Percentiles rank a stretch among this genome's conserved stretches.
These are phyloP conservation scores for Gymnothorax javanicus DNA, from an alignment of 2,797 vertebrate genomes.

Conservation along the genomic window DNA sequence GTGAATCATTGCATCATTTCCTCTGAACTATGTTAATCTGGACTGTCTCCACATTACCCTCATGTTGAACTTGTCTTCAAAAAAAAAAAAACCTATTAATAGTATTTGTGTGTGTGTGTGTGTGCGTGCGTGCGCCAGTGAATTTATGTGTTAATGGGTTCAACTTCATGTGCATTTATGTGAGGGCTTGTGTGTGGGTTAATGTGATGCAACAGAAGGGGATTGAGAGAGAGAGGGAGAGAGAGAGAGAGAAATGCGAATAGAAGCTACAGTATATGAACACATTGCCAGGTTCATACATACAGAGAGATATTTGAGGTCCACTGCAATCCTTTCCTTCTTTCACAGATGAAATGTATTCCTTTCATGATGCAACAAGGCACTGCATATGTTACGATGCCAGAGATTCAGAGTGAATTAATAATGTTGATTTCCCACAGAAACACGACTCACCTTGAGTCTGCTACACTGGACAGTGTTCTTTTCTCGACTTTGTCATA, in stretches of 20 bases:
- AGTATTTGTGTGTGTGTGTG: too few species aligned
- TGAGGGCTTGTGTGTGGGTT: background rate
- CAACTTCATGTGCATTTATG: background rate
- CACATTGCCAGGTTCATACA: background rate
- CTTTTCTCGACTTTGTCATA: constrained; percentile 11
- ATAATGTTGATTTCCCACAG: constrained; percentile 2
- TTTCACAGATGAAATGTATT: background rate
- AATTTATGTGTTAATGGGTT: too few species aligned
- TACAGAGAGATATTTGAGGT: background rate
- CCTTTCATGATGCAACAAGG: constrained; percentile 12
- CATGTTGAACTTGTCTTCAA: too few species aligned
- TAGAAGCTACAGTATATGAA: background rate
- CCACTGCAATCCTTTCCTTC: background rate
- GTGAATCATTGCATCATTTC: too few species aligned
- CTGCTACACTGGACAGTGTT: constrained; percentile 1
- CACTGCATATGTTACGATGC: constrained; percentile 7
- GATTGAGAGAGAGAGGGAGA: background rate
- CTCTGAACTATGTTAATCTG: too few species aligned
- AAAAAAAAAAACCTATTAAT: too few species aligned
- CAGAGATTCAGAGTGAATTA: constrained; percentile 19
- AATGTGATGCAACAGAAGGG: background rate
- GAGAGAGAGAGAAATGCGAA: background rate
- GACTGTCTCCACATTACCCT: too few species aligned
- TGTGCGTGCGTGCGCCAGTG: too few species aligned
- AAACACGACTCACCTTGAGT: constrained; percentile 1